Evolutionary conservation across 2,113 vertebrate genomes (phyloP).

Genomic region (Grammomys surdaster): DNA sequence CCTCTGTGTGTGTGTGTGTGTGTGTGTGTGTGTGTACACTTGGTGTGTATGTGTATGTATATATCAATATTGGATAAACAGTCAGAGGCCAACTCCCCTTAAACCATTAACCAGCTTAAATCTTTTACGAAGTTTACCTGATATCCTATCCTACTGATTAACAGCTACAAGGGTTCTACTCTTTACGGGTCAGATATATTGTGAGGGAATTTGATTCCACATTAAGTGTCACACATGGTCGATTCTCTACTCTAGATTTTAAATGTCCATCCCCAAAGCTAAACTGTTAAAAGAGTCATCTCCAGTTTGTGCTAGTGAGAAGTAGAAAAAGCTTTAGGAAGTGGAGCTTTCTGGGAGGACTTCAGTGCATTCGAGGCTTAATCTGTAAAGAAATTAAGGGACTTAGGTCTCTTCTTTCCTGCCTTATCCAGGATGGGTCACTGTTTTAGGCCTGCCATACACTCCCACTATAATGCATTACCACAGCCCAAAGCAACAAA

Average conservation of each 20-base stretch:
- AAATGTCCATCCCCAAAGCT: not conserved
- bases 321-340: not conserved
- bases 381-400: not conserved
- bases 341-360: not conserved
- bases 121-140: not conserved
- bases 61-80: not conserved
- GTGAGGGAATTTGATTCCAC: not conserved
- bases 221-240: not conserved
- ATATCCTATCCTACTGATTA: conserved; percentile 40
- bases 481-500: too few species aligned
- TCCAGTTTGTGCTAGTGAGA: not conserved
- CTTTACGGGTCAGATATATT: not conserved
- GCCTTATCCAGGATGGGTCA: not conserved
- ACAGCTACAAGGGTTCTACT: not conserved
- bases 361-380: too few species aligned
- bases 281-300: not conserved
- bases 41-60: too few species aligned
- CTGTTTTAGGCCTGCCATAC: not conserved
- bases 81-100: not conserved
- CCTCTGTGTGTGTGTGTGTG: not conserved
- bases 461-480: too few species aligned
- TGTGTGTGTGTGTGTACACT: not conserved
- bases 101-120: not conserved
- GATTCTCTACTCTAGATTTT: not conserved
- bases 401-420: not conserved